Percentiles rank a stretch among this genome's conserved stretches.
These are phyloP conservation scores for Oreochromis aureus DNA, from an alignment of 2,113 vertebrate species.

Conservation along the genomic window DNA sequence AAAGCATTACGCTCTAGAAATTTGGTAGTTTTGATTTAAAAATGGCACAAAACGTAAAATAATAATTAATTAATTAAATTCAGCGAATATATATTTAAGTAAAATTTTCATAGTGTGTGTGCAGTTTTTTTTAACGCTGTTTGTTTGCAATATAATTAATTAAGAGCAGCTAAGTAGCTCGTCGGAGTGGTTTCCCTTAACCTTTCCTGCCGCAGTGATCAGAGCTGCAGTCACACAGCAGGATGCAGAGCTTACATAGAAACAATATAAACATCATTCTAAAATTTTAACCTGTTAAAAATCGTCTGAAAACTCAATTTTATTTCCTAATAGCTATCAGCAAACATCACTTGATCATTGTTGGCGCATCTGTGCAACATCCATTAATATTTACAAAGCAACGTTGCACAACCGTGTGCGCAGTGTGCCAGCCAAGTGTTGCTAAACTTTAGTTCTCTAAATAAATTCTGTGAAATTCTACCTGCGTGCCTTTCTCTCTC, in stretches of 20 bases:
- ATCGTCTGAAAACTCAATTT: background rate
- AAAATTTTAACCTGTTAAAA: background rate
- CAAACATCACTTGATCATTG: background rate
- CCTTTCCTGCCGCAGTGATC: conserved; percentile 1
- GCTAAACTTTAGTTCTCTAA: background rate
- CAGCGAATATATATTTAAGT: background rate
- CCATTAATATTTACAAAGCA: background rate
- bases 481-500: background rate
- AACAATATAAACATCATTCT: background rate
- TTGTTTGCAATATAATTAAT: conserved; percentile 31
- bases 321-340: background rate
- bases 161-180: conserved; percentile 11
- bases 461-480: background rate
- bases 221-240: background rate
- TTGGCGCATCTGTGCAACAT: background rate
- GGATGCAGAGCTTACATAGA: background rate
- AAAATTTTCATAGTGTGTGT: background rate
- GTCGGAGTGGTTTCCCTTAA: conserved; percentile 10
- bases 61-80: background rate
- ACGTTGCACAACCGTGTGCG: background rate
- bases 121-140: conserved; percentile 13
- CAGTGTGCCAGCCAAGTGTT: background rate
- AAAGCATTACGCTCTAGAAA: background rate
- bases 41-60: background rate
- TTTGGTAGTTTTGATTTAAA: background rate